Evolutionary conservation across 2,888 invertebrate species (phyloP).

Genomic region (Thalpophila matura): DNA sequence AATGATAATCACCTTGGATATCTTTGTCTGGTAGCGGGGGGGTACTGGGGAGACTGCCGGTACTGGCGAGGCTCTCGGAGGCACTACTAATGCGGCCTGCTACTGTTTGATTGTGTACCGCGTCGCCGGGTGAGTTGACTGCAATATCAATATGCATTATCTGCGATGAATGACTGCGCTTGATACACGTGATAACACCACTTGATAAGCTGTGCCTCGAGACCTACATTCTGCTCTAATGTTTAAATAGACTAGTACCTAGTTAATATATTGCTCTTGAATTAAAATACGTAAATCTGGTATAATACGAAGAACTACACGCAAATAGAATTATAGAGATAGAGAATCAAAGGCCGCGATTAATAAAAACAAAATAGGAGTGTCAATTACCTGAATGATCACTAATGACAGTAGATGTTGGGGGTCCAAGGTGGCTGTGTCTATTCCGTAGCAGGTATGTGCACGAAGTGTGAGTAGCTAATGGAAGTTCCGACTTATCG

Average conservation of each 20-base stretch:
- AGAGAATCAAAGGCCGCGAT: slow-evolving; percentile 20
- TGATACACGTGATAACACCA: slow-evolving; percentile 81
- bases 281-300: slow-evolving; percentile 5
- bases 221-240: slow-evolving; percentile 64
- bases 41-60: slow-evolving; percentile 64
- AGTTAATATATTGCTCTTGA: slow-evolving; percentile 17
- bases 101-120: slow-evolving; percentile 67
- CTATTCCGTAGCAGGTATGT: slow-evolving; percentile 60
- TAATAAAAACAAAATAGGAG: slow-evolving; percentile 4
- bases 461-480: slow-evolving; percentile 76
- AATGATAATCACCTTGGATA: slow-evolving; percentile 77
- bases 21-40: slow-evolving; percentile 80
- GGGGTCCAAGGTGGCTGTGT: slow-evolving; percentile 74
- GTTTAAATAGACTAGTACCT: slow-evolving; percentile 54
- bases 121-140: slow-evolving; percentile 80
- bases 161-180: slow-evolving; percentile 80
- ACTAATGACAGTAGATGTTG: slow-evolving; percentile 81
- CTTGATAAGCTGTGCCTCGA: slow-evolving; percentile 75
- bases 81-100: slow-evolving; percentile 75
- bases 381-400: slow-evolving; percentile 80
- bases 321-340: slow-evolving; percentile 8
- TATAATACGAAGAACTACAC: neutral
- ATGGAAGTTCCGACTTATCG: slow-evolving; percentile 74
- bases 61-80: slow-evolving; percentile 74
- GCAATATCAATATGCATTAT: slow-evolving; percentile 80